These are phyloP conservation scores for Lagopus muta DNA, from an alignment of 2,113 vertebrate species.

Conservation along the genomic window DNA sequence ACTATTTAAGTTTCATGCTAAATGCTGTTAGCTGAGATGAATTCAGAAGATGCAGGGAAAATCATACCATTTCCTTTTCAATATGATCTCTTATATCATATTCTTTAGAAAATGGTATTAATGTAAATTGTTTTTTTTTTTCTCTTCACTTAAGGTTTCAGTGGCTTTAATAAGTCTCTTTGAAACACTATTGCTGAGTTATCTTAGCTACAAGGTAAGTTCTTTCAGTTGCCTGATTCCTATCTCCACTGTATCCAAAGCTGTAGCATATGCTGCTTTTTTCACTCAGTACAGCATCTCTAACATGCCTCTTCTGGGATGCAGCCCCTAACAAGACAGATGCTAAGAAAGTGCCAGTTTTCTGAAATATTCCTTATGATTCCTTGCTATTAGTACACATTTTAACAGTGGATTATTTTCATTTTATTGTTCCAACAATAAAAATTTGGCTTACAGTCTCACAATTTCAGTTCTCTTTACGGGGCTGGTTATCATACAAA, in stretches of 20 bases:
- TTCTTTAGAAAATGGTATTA: neutral
- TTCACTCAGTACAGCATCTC: neutral
- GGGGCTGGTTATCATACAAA: neutral
- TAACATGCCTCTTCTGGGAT: neutral
- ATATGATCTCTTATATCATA: neutral
- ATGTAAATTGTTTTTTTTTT: neutral
- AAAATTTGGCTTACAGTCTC: neutral
- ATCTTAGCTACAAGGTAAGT: constrained; percentile 87
- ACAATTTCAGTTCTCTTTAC: neutral
- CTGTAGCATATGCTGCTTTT: neutral
- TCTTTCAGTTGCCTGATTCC: neutral
- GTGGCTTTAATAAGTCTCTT: constrained; percentile 86
- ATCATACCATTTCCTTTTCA: neutral
- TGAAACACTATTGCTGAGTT: constrained; percentile 84
- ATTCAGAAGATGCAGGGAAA: neutral
- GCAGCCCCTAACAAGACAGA: neutral
- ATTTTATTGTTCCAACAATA: neutral
- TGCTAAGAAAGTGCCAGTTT: neutral
- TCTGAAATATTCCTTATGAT: neutral
- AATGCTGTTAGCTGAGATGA: neutral
- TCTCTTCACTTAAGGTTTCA: constrained; percentile 76
- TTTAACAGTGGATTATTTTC: neutral
- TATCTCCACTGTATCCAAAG: neutral
- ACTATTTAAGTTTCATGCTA: neutral
- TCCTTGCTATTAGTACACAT: neutral